Evolutionary conservation across 2,888 invertebrate genomes (phyloP).

Genomic region (Yponomeuta cagnagella): DNA sequence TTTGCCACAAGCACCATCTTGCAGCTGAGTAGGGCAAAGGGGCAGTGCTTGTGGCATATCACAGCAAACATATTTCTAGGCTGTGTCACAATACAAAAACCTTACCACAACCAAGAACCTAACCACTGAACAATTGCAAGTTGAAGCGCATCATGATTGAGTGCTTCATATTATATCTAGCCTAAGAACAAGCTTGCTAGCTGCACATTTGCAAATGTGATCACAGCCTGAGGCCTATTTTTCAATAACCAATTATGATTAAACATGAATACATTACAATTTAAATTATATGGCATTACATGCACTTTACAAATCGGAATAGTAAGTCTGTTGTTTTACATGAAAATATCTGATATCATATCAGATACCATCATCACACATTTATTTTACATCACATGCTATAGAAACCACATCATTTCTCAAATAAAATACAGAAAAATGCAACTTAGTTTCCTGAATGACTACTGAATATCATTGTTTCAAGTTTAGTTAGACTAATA

Average conservation of each 20-base stretch:
- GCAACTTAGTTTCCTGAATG: neutral
- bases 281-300: conserved; percentile 1
- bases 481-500: neutral
- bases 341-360: neutral
- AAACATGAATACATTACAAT: neutral
- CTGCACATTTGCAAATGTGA: conserved; percentile 3
- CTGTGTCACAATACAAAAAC: conserved; percentile 7
- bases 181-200: neutral
- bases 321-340: neutral
- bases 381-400: neutral
- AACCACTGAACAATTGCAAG: neutral
- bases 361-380: neutral
- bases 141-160: neutral
- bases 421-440: neutral
- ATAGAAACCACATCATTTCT: neutral
- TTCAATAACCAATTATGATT: neutral
- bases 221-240: neutral
- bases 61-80: conserved; percentile 29
- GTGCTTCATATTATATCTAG: neutral
- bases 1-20: conserved; percentile 10
- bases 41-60: conserved; percentile 31
- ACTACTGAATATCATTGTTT: neutral
- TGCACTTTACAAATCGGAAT: neutral
- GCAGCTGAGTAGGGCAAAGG: neutral
- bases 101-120: neutral